Evolutionary conservation across 2,888 invertebrate genomes (phyloP).

Genomic region (Labia minor): DNA sequence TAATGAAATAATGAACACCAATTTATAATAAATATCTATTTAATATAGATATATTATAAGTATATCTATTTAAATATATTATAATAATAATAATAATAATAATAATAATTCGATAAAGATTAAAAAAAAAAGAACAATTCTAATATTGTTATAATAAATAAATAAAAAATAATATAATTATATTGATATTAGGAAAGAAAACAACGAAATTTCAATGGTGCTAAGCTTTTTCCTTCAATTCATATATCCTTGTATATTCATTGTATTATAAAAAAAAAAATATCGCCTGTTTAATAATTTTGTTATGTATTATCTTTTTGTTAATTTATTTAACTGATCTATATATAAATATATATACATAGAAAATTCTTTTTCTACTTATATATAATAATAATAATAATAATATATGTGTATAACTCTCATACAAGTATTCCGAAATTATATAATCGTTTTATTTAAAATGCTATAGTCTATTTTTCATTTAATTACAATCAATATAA

Average conservation of each 20-base stretch:
- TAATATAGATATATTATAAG: neutral
- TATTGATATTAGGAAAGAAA: neutral
- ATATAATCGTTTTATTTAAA: neutral
- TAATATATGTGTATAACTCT: neutral
- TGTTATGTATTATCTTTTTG: neutral
- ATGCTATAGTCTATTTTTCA: too few relatives aligned
- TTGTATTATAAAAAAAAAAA: neutral
- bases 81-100: too few relatives aligned
- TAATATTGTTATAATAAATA: neutral
- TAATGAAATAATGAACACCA: neutral
- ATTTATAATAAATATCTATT: neutral
- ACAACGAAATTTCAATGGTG: constrained; percentile 6
- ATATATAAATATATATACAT: too few relatives aligned
- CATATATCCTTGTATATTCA: neutral
- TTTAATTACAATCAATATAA: too few relatives aligned
- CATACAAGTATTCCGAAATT: constrained; percentile 6
- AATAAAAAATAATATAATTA: neutral
- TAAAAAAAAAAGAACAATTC: too few relatives aligned
- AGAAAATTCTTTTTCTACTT: too few relatives aligned
- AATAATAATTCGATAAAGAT: too few relatives aligned
- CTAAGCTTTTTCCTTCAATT: neutral
- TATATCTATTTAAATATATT: neutral
- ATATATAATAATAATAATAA: too few relatives aligned
- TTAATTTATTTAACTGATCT: neutral
- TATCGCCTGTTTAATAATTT: neutral